Percentiles rank a stretch among this genome's conserved stretches.
Conservation (phyloP, 2,113 vertebrate genomes). For the Phoenicopterus ruber region DNA sequence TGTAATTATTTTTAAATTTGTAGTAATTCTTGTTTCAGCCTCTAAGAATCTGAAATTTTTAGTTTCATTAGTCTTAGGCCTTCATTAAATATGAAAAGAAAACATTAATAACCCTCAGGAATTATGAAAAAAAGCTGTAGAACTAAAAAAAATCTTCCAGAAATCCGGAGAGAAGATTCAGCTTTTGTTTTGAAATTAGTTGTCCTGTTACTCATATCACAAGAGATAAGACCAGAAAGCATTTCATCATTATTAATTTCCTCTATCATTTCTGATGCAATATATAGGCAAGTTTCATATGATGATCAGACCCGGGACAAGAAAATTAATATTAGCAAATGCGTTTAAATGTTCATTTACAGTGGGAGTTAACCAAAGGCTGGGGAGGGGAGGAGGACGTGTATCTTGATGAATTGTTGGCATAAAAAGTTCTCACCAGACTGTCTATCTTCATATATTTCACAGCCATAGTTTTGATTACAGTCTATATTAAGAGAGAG, state of each 20-base stretch:
- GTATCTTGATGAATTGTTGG: background rate
- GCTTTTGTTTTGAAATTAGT: background rate
- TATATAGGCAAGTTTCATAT: background rate
- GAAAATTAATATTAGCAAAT: background rate
- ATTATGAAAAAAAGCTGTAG: background rate
- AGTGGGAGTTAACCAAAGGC: background rate
- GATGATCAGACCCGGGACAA: background rate
- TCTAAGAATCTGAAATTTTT: background rate
- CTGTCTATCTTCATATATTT: background rate
- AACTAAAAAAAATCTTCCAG: background rate
- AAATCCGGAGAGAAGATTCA: background rate
- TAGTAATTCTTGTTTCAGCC: background rate
- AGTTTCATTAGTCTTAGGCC: background rate
- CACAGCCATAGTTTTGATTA: background rate
- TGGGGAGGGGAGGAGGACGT: background rate
- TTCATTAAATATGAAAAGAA: background rate
- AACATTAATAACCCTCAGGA: background rate
- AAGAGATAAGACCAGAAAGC: background rate
- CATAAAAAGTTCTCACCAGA: background rate
- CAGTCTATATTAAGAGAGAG: background rate
- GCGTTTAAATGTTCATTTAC: background rate
- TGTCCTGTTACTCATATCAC: background rate
- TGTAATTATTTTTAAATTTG: background rate
- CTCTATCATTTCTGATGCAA: background rate
- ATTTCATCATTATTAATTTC: constrained; percentile 27